Evolutionary conservation across 2,113 vertebrate species (phyloP).

Genomic region (Callocephalon fimbriatum): DNA sequence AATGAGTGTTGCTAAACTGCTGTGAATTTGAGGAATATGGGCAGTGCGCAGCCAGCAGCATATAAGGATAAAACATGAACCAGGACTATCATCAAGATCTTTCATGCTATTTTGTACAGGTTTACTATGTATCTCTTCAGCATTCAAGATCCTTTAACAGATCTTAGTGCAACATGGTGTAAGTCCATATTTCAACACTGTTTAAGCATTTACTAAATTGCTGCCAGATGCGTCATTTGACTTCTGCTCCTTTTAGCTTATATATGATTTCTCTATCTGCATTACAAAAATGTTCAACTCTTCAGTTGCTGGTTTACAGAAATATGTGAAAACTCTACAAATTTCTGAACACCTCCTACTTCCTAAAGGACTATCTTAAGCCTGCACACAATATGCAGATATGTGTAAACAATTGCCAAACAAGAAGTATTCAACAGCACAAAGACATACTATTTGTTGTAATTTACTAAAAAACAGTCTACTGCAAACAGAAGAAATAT

Average conservation of each 20-base stretch:
- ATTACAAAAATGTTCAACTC: not conserved
- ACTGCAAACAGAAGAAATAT: not conserved
- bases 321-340: not conserved
- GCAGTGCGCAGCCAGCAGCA: rapidly evolving
- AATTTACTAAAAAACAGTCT: not conserved
- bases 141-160: not conserved
- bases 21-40: not conserved
- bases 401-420: not conserved
- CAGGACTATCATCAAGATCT: not conserved
- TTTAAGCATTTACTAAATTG: not conserved
- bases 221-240: not conserved
- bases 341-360: not conserved
- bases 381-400: not conserved
- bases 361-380: not conserved
- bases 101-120: not conserved
- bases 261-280: not conserved
- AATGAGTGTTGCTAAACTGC: not conserved
- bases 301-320: not conserved
- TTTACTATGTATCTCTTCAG: not conserved
- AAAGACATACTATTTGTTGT: not conserved
- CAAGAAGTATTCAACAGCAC: not conserved
- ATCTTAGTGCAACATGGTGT: not conserved
- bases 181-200: not conserved
- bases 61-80: rapidly evolving
- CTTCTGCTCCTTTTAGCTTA: not conserved